A percentile compares a stretch with the other conserved stretches of the same genome.
Conservation (phyloP, 2,113 vertebrate genomes). For the Plestiodon gilberti region DNA sequence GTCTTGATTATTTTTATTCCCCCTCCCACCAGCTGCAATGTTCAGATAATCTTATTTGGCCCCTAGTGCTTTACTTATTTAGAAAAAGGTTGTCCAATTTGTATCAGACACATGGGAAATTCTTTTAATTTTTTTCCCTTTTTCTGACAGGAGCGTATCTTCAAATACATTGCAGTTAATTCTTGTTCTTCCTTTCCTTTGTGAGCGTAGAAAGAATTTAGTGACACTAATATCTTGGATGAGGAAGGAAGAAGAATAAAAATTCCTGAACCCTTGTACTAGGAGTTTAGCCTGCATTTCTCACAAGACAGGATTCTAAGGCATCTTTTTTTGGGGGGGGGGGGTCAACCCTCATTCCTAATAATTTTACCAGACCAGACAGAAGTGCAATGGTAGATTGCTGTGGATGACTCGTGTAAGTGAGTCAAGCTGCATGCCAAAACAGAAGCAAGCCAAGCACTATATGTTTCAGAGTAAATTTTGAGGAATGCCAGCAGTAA, state of each 20-base stretch:
- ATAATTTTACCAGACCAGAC: neutral
- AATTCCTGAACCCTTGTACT: neutral
- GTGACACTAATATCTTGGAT: neutral
- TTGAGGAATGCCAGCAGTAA: neutral
- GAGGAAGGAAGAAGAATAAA: no score
- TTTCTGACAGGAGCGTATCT: neutral
- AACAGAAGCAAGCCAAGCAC: neutral
- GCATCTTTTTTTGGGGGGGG: no score
- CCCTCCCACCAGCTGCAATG: no score
- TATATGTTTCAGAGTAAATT: neutral
- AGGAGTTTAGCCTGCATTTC: neutral
- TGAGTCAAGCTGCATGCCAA: neutral
- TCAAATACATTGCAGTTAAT: neutral
- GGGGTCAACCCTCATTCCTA: neutral
- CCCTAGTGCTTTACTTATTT: neutral
- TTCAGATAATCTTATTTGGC: no score
- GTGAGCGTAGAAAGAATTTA: neutral
- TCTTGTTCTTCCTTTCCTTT: neutral
- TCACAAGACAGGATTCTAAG: neutral
- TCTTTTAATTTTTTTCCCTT: neutral
- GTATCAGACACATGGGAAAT: neutral
- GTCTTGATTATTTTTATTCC: no score
- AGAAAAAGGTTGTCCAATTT: slow-evolving; percentile 19
- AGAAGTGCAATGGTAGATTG: neutral
- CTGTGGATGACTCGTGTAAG: neutral